Base-by-base conservation (phyloP, 1,140 invertebrate genomes). In the Muscidifurax raptorellus region DNA sequence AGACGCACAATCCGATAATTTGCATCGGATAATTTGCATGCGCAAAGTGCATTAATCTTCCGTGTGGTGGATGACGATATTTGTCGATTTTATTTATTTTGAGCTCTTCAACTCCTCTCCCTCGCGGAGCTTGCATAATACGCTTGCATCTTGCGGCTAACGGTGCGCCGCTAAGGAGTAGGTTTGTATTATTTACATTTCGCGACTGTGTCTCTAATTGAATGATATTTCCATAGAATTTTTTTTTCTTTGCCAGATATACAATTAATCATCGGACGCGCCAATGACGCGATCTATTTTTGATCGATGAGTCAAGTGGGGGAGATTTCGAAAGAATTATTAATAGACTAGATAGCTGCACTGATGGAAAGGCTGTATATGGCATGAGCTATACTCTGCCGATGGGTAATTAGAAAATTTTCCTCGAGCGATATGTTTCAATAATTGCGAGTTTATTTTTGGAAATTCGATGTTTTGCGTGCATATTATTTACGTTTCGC, bases 1-100 rank as follows among this genome's bases (percentile, higher is more conserved):
- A 59, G 59, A 75, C 67, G 86, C 87, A 85, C 86, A 74, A 82
- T 85, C 67, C 83, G 66, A 80, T 77, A 86, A 89, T 89, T 89
- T 88, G 80, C 81, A 89, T 90, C n/a, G 86, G 59, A 88, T 89
- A 89, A 89, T 90, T 87, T 89, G 86, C 28, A n/a, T n/a, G 30
- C 44, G 25, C 72, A 85, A 76, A 87, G 86, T 88, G 86, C 87
- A 88, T 88, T 88, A 88, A 89, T 90, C 86, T 88, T 87, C 59
- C 80, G 83, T 13, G 30, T 84, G 79, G 80, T 81, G 77, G 80
- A 77, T 86, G 72, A 79, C 27, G 52, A 82, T 85, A 87, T 87
- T 86, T 86, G 85, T 86, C 84, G 80, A 87, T 87, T 89, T 87
- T 86, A 85, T 86, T 89, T 87, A 80, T 86, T 86, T 85, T 86